Evolutionary conservation across 92 coral and sea anemone genomes (phyloP).

Genomic region (Bergia sp.): DNA sequence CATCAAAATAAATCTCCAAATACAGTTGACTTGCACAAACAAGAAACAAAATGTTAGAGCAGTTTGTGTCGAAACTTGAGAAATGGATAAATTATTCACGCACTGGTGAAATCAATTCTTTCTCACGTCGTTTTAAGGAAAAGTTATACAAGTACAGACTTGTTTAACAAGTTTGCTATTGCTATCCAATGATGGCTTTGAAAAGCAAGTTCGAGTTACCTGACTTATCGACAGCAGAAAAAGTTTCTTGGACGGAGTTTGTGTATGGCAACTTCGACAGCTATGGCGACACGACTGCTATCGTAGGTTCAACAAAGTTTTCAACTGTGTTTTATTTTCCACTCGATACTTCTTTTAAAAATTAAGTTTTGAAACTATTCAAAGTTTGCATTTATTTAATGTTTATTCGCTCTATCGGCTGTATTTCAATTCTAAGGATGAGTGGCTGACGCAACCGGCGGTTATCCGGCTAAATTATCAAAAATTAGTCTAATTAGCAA

Average conservation of each 20-base stretch:
- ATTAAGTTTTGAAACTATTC: no score
- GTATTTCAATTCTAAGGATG: no score
- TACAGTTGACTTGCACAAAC: not conserved
- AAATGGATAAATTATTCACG: not conserved
- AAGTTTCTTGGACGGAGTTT: constrained; percentile 15
- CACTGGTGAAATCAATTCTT: not conserved
- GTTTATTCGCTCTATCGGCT: not conserved
- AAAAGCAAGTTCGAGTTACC: not conserved
- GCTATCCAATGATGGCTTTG: not conserved
- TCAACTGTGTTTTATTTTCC: not conserved
- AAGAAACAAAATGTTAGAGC: no score
- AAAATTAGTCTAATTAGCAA: no score
- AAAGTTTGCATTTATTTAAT: not conserved
- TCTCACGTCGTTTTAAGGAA: no score
- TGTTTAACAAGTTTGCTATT: not conserved
- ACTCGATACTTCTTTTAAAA: not conserved
- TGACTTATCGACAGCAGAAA: not conserved
- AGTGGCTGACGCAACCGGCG: no score
- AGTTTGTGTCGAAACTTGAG: no score
- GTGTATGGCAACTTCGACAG: constrained; percentile 12
- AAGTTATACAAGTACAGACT: not conserved
- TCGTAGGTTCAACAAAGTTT: not conserved
- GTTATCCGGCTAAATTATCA: no score
- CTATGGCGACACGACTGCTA: constrained; percentile 36
- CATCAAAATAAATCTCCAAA: no score